Percentiles rank a stretch among this genome's conserved stretches.
These are phyloP conservation scores for Esox lucius DNA, from an alignment of 2,797 vertebrate species.

Conservation along the genomic window DNA sequence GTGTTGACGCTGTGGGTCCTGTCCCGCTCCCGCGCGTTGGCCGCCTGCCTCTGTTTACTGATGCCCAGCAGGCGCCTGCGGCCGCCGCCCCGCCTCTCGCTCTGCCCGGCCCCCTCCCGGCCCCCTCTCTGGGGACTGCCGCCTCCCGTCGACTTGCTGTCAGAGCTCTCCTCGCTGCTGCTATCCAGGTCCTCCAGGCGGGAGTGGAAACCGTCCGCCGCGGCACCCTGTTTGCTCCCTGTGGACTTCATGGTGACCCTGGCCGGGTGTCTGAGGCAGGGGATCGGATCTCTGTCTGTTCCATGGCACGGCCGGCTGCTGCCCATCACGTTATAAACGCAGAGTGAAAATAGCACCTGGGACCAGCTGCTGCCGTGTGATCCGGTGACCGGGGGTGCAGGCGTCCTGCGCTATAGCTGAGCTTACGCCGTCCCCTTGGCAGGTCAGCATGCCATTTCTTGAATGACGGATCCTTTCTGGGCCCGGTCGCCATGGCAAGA, in stretches of 20 bases:
- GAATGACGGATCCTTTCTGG: constrained; percentile 83
- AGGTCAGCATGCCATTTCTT: constrained; percentile 74
- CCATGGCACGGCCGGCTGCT: constrained; percentile 50
- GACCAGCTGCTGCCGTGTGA: constrained; percentile 75
- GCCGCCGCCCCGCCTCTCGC: not conserved
- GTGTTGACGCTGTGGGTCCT: constrained; percentile 89
- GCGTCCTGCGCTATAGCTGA: not conserved
- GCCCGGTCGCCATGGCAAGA: constrained; percentile 58
- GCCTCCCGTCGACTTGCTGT: constrained; percentile 66
- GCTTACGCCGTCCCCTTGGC: constrained; percentile 54
- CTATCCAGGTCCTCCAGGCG: constrained; percentile 76
- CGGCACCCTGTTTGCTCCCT: constrained; percentile 52
- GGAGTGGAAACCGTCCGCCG: constrained; percentile 59
- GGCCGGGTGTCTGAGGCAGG: not conserved
- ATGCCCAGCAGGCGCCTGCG: constrained; percentile 45
- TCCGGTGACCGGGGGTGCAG: constrained; percentile 75
- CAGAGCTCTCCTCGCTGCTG: constrained; percentile 76
- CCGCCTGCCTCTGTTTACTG: constrained; percentile 83
- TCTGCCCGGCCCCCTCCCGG: constrained; percentile 42
- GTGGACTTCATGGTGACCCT: constrained; percentile 73
- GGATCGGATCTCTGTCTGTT: constrained; percentile 25
- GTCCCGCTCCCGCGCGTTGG: constrained; percentile 88
- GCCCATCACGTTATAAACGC: constrained; percentile 72
- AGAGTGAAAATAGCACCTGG: constrained; percentile 73
- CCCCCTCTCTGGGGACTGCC: constrained; percentile 53